Percentiles rank a stretch among this genome's conserved stretches.
Evolutionary conservation across 2,113 vertebrate species (phyloP).

Genomic region (Channa maculata): DNA sequence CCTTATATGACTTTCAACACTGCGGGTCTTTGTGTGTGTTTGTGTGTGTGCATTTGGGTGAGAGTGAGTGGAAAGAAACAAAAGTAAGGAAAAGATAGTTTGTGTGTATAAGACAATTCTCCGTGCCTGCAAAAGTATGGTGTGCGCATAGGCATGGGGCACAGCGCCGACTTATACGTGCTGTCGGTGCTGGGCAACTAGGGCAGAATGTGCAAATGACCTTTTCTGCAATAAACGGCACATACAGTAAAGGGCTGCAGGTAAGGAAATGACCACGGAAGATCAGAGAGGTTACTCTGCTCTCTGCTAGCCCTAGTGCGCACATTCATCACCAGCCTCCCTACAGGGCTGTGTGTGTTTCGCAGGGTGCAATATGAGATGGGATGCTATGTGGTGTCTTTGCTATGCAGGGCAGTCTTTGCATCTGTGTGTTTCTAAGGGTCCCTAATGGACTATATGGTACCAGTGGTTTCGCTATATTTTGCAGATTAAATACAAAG

Average conservation of each 20-base stretch:
- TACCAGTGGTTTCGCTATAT: neutral
- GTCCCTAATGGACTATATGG: slow-evolving; percentile 14
- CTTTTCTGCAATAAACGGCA: slow-evolving; percentile 43
- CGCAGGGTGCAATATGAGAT: slow-evolving; percentile 51
- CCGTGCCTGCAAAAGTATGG: neutral
- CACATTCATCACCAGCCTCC: slow-evolving; percentile 72
- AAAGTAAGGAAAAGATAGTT: slow-evolving; percentile 7
- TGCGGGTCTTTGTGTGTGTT: slow-evolving; percentile 26
- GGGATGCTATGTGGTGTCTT: slow-evolving; percentile 36
- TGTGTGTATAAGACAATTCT: neutral
- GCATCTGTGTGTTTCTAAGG: slow-evolving; percentile 26
- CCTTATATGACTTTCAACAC: slow-evolving; percentile 50
- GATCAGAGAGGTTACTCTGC: slow-evolving; percentile 56
- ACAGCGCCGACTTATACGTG: slow-evolving; percentile 1
- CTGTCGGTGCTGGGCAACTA: slow-evolving; percentile 34
- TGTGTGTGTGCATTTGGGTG: neutral
- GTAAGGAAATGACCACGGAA: slow-evolving; percentile 44
- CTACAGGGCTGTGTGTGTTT: slow-evolving; percentile 54
- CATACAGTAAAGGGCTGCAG: slow-evolving; percentile 40
- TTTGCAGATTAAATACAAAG: slow-evolving; percentile 24
- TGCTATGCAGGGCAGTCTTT: slow-evolving; percentile 26
- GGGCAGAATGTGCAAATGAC: slow-evolving; percentile 44
- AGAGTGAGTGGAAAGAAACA: neutral
- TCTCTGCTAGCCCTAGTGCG: slow-evolving; percentile 44
- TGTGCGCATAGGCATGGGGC: slow-evolving; percentile 2